Base-by-base conservation (phyloP, 2,113 vertebrate species). In the Shinisaurus crocodilurus region DNA sequence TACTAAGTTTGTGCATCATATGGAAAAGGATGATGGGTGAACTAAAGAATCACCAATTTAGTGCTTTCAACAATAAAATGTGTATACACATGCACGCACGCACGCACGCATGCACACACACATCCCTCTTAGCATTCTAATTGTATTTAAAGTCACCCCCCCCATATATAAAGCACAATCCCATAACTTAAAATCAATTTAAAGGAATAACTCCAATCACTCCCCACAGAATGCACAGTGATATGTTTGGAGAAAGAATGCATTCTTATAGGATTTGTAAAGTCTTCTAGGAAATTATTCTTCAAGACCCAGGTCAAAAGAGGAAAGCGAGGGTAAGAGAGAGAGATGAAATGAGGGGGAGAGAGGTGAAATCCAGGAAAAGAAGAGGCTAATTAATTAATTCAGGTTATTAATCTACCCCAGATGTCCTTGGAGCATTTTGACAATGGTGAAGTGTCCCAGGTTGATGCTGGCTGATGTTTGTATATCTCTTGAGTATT, bases 361-460 rank as follows among this genome's bases (percentile, higher is more conserved):
- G 87, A 93, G 85, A 92, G 63, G 75, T 88, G 69, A 95, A 94
- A 90, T 90, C 85, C 93, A 91, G 89, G 92, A 93, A 89, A 72
- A 88, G 86, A 76, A 43, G 86, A 94, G 93, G 91, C 81, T 96
- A 97, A 97, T 97, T 96, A 97, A 95, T 97, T 95, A 97, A 97
- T 96, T 97, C 92, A 91, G 92, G 89, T 91, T 96, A 93, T 94
- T 97, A 94, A 96, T 97, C 95, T 96, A 94, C 87, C 93, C 92
- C 91, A 91, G 84, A 94, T 90, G 89, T 95, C 90, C 95, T 96
- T 72, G 94, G 94, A 95, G 92, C 48, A 95, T 93, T 90, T 82
- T 34, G 74, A 90, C 85, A 34, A 91, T 94, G 91, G 87, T 95
- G 80, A 92, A 77, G 18, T 82, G 79, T 94, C 92, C 92, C 92